phyloP scores from a whole-genome alignment of 2,797 vertebrate species.

The Gymnoscopelus microlampas region DNA sequence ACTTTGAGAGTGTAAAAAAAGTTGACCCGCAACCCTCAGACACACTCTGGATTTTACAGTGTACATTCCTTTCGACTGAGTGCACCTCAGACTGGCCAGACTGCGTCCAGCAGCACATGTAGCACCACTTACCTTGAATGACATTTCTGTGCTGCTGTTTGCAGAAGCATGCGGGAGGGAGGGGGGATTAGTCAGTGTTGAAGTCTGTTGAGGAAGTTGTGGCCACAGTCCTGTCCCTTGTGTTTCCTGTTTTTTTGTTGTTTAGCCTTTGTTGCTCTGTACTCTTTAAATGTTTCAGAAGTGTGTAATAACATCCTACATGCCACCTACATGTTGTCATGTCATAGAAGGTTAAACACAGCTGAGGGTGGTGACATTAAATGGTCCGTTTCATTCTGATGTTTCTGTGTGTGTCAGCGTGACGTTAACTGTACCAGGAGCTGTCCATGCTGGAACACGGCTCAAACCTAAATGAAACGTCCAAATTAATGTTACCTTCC shows the following conservation, averaged over 20 bases:
- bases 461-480: too few species aligned
- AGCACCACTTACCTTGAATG: not conserved
- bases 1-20: too few species aligned
- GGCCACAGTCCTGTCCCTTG: not conserved
- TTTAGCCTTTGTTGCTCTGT: not conserved
- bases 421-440: too few species aligned
- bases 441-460: too few species aligned
- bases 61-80: conserved; percentile 34
- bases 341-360: too few species aligned
- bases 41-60: too few species aligned
- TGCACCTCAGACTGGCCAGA: conserved; percentile 9
- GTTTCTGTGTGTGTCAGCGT: too few species aligned
- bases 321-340: not conserved
- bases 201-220: not conserved
- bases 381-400: too few species aligned
- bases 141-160: conserved; percentile 1
- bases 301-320: not conserved
- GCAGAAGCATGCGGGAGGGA: not conserved
- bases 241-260: conserved; percentile 7
- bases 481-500: too few species aligned
- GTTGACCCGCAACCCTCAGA: too few species aligned
- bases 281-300: not conserved
- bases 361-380: too few species aligned
- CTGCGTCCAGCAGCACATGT: not conserved
- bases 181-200: not conserved